phyloP scores from a whole-genome alignment of 2,888 invertebrate genomes.

The Caradrina clavipalpis region DNA sequence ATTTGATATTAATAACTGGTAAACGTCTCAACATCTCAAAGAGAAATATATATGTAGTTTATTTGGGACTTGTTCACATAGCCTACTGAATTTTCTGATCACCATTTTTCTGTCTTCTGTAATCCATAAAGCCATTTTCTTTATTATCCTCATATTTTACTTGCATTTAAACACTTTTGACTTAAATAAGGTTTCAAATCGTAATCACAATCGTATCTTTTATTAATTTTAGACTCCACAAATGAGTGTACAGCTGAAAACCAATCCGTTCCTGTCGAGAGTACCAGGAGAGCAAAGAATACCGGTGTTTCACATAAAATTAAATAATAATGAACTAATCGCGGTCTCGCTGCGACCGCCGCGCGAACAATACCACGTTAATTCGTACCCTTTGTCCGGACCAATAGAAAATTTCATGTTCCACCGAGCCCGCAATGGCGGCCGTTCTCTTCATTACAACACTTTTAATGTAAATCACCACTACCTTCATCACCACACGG shows the following conservation, averaged over 20 bases:
- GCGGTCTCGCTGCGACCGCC: slow-evolving; percentile 72
- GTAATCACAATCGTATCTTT: no score
- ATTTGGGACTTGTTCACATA: not conserved
- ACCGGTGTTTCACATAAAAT: slow-evolving; percentile 82
- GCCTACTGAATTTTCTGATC: not conserved
- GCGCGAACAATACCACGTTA: slow-evolving; percentile 86
- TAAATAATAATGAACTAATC: slow-evolving; percentile 89
- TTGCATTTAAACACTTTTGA: not conserved
- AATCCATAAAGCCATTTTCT: not conserved
- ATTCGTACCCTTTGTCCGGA: slow-evolving; percentile 88
- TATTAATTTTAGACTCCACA: not conserved
- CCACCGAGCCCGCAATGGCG: slow-evolving; percentile 80
- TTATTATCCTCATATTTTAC: not conserved
- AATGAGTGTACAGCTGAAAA: slow-evolving; percentile 20
- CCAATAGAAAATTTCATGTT: slow-evolving; percentile 89
- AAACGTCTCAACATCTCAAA: not conserved
- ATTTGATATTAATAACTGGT: not conserved
- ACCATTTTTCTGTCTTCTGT: not conserved
- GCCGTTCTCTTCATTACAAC: slow-evolving; percentile 84
- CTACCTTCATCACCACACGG: slow-evolving; percentile 78
- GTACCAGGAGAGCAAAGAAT: slow-evolving; percentile 62
- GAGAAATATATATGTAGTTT: not conserved
- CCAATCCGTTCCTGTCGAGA: slow-evolving; percentile 34
- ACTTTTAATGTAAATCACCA: slow-evolving; percentile 87
- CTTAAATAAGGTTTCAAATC: not conserved